Percentiles rank a stretch among this genome's conserved stretches.
phyloP scores from a whole-genome alignment of 2,113 vertebrate species.

The Tringa solitaria region DNA sequence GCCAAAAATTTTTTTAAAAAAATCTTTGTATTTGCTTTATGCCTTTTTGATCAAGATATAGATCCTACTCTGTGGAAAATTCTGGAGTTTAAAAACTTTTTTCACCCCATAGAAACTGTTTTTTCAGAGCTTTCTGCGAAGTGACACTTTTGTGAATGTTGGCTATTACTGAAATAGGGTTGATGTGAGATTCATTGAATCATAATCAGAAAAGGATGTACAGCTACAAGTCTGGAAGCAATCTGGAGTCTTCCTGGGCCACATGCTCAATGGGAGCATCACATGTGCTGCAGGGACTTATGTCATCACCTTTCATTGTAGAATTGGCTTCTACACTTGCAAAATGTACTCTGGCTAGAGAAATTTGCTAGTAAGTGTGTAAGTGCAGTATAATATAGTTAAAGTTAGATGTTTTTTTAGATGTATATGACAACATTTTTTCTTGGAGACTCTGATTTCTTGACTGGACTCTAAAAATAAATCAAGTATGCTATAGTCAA shows the following conservation, averaged over 20 bases:
- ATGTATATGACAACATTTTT: not conserved
- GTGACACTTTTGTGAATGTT: not conserved
- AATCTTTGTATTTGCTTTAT: not conserved
- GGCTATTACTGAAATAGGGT: not conserved
- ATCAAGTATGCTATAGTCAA: not conserved
- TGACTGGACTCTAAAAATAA: not conserved
- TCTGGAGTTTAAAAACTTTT: not conserved
- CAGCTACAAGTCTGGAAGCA: not conserved
- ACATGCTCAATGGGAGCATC: not conserved
- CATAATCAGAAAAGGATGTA: not conserved
- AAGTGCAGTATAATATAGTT: not conserved
- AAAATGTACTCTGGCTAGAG: not conserved
- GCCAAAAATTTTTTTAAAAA: not conserved
- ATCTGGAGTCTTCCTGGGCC: not conserved
- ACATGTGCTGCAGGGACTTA: not conserved
- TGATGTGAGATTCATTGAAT: slow-evolving; percentile 15
- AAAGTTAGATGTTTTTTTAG: not conserved
- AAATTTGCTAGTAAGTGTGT: not conserved
- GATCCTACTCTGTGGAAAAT: not conserved
- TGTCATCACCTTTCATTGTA: not conserved
- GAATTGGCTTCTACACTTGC: not conserved
- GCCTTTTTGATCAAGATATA: not conserved
- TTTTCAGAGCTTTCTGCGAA: not conserved
- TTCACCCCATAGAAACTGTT: not conserved
- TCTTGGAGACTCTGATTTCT: not conserved